Evolutionary conservation across 2,113 vertebrate genomes (phyloP).

Genomic region (Gadus macrocephalus): DNA sequence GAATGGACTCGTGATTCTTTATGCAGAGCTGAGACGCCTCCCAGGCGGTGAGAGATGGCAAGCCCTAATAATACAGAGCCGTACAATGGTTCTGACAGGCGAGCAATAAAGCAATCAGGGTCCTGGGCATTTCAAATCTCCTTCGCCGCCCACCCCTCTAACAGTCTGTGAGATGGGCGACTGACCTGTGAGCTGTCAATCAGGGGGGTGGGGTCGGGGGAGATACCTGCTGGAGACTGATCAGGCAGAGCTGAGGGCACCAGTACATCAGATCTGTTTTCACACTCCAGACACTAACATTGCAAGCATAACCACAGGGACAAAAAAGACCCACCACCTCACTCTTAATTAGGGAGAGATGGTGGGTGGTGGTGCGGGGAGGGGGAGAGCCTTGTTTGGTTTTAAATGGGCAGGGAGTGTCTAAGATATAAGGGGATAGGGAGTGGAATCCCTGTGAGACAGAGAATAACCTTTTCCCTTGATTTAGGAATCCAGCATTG

Average conservation of each 20-base stretch:
- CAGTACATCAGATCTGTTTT: slow-evolving; percentile 77
- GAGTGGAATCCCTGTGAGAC: slow-evolving; percentile 78
- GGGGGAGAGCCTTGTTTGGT: slow-evolving; percentile 59
- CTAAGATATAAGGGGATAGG: slow-evolving; percentile 9
- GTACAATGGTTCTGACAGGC: slow-evolving; percentile 75
- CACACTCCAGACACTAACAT: slow-evolving; percentile 70
- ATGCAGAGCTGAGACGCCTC: slow-evolving; percentile 70
- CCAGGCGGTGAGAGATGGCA: slow-evolving; percentile 71
- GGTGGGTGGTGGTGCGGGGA: slow-evolving; percentile 32
- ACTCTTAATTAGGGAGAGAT: slow-evolving; percentile 71
- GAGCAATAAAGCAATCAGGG: slow-evolving; percentile 76
- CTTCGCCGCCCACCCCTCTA: slow-evolving; percentile 74
- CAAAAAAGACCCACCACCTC: slow-evolving; percentile 57
- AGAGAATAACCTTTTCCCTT: slow-evolving; percentile 90
- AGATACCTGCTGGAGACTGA: slow-evolving; percentile 73
- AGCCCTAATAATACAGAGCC: slow-evolving; percentile 73
- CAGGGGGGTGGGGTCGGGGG: slow-evolving; percentile 37
- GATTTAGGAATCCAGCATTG: slow-evolving; percentile 90
- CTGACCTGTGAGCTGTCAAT: slow-evolving; percentile 78
- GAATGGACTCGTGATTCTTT: slow-evolving; percentile 70
- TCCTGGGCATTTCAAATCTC: slow-evolving; percentile 75
- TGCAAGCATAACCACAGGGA: slow-evolving; percentile 68
- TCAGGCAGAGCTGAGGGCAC: slow-evolving; percentile 64
- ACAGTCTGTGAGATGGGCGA: slow-evolving; percentile 69
- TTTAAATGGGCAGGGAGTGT: slow-evolving; percentile 67